A percentile compares a stretch with the other conserved stretches of the same genome.
These are phyloP conservation scores for Cylloceria caligata DNA, from an alignment of 2,888 invertebrate genomes.

Conservation along the genomic window DNA sequence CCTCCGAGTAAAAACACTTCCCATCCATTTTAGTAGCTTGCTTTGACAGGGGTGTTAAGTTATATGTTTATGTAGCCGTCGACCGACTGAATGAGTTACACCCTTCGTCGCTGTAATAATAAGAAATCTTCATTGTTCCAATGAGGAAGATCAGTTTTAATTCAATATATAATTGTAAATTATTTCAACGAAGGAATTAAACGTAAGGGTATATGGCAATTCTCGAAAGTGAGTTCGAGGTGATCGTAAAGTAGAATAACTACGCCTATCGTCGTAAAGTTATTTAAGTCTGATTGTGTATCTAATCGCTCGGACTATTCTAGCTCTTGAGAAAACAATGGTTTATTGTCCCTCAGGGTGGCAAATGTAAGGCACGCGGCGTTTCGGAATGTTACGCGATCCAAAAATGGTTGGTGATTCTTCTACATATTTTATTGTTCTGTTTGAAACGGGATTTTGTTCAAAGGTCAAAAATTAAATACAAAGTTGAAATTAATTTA, in stretches of 20 bases:
- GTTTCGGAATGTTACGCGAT: conserved; percentile 6
- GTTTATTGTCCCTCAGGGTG: conserved; percentile 48
- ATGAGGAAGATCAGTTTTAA: neutral
- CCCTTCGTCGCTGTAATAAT: conserved; percentile 38
- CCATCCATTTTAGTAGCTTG: conserved; percentile 48
- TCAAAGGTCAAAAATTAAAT: neutral
- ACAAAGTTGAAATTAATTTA: too few relatives aligned
- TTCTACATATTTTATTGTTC: neutral
- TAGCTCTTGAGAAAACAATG: conserved; percentile 51
- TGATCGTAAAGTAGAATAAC: conserved; percentile 37
- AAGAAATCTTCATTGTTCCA: neutral
- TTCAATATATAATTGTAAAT: neutral
- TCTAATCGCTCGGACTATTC: conserved; percentile 51
- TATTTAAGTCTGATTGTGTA: conserved; percentile 70
- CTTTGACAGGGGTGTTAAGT: conserved; percentile 42
- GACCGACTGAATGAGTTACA: conserved; percentile 49
- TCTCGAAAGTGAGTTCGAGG: neutral
- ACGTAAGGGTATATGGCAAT: neutral
- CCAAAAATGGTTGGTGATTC: conserved; percentile 5
- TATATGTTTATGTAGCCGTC: conserved; percentile 63
- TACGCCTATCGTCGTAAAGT: conserved; percentile 67
- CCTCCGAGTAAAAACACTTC: conserved; percentile 32
- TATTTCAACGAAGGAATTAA: neutral
- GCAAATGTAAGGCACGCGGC: neutral
- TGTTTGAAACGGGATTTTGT: neutral